Evolutionary conservation across 2,797 vertebrate genomes (phyloP).

Genomic region (Poeciliopsis paucimaculata): DNA sequence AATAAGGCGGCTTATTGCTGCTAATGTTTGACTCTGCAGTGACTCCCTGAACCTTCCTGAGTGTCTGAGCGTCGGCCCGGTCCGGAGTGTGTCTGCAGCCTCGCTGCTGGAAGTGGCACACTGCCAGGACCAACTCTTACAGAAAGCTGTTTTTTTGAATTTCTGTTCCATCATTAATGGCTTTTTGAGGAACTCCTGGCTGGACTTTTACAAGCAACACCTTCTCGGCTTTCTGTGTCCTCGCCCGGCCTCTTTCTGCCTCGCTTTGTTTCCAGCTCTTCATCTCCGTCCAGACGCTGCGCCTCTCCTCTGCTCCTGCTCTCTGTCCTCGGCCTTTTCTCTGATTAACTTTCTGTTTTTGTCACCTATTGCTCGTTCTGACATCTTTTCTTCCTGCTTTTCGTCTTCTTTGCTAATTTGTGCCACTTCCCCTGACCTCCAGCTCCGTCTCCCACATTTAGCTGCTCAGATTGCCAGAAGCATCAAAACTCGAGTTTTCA

Average conservation of each 20-base stretch:
- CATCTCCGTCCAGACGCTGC: constrained; percentile 20
- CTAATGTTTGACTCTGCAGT: neutral
- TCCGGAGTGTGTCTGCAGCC: constrained; percentile 26
- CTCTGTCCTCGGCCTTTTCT: constrained; percentile 4
- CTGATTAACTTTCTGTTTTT: constrained; percentile 14
- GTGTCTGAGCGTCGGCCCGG: neutral
- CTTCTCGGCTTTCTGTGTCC: constrained; percentile 63
- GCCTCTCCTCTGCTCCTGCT: constrained; percentile 22
- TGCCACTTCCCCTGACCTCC: constrained; percentile 30
- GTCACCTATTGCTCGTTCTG: constrained; percentile 13
- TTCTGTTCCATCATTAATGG: constrained; percentile 40
- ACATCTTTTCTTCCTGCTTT: constrained; percentile 18
- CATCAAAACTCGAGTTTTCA: constrained; percentile 66
- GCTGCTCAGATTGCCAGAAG: constrained; percentile 54
- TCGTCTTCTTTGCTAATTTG: constrained; percentile 6
- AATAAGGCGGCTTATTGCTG: no score
- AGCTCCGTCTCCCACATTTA: constrained; percentile 24
- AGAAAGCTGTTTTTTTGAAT: constrained; percentile 41
- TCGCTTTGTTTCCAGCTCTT: constrained; percentile 20
- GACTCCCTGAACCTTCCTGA: no score
- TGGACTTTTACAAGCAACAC: constrained; percentile 57
- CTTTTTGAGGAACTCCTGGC: constrained; percentile 60
- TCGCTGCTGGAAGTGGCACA: constrained; percentile 36
- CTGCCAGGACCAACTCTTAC: constrained; percentile 47
- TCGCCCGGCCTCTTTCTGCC: constrained; percentile 32